Evolutionary conservation across 2,888 invertebrate genomes (phyloP).

Genomic region (Drosophila rubida): DNA sequence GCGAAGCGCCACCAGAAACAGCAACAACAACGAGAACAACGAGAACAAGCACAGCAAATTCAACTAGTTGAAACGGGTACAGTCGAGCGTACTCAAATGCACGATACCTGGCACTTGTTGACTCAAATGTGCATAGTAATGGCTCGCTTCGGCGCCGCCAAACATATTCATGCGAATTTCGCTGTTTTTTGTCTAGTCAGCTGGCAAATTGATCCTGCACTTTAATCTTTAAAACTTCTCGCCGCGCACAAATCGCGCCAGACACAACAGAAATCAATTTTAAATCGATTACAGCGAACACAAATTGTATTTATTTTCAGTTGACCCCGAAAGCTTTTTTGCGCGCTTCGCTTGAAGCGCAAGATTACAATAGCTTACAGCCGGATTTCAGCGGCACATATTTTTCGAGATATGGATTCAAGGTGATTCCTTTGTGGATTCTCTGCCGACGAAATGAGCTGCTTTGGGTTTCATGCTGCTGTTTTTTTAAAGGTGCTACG

Average conservation of each 20-base stretch:
- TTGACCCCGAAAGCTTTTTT: background rate
- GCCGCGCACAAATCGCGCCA: background rate
- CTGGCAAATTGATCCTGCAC: no score
- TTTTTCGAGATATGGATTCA: no score
- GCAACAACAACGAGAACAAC: no score
- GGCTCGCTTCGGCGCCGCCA: no score
- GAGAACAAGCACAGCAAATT: slow-evolving; percentile 2
- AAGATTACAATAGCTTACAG: background rate
- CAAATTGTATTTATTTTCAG: background rate
- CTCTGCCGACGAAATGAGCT: no score
- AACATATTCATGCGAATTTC: no score
- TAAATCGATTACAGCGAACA: background rate
- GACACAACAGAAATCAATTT: background rate
- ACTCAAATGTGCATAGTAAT: no score
- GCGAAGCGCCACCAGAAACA: slow-evolving; percentile 73
- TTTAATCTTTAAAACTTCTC: background rate
- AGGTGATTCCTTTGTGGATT: no score
- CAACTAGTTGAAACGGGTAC: background rate
- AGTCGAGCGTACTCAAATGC: slow-evolving; percentile 3
- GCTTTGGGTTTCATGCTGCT: no score
- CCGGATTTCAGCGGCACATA: no score
- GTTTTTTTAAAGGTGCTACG: no score
- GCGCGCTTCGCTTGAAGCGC: background rate
- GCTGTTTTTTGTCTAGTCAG: no score
- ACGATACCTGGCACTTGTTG: background rate